A percentile compares a stretch with the other conserved stretches of the same genome.
phyloP scores from a whole-genome alignment of 2,888 invertebrate species.

The Mesochorus sp. region DNA sequence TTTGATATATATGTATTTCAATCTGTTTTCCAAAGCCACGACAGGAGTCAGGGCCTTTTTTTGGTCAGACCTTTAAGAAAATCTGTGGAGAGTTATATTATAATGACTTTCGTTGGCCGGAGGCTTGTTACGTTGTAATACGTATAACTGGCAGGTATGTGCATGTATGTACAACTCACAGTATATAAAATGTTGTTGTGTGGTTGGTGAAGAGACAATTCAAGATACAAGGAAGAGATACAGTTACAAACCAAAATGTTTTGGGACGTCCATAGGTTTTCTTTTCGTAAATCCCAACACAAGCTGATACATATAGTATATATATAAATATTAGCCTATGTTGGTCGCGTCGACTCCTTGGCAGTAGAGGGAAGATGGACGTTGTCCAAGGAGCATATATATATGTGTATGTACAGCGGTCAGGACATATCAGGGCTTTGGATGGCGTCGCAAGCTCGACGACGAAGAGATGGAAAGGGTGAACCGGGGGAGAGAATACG shows the following conservation, averaged over 20 bases:
- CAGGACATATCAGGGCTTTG: neutral
- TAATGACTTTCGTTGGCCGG: constrained; percentile 4
- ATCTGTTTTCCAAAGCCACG: neutral
- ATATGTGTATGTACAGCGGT: neutral
- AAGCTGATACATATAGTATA: neutral
- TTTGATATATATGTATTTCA: neutral
- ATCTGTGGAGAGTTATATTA: neutral
- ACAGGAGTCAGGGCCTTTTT: neutral
- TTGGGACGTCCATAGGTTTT: constrained; percentile 15
- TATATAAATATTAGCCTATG: no score
- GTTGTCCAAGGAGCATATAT: constrained; percentile 9
- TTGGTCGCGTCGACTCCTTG: constrained; percentile 1
- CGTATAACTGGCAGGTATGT: no score
- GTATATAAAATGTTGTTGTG: constrained; percentile 9
- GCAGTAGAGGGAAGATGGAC: constrained; percentile 13
- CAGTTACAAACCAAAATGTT: constrained; percentile 31
- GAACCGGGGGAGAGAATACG: constrained; percentile 9
- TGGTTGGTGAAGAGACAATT: constrained; percentile 23
- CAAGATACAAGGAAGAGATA: constrained; percentile 38
- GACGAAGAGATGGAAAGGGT: constrained; percentile 8
- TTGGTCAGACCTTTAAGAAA: neutral
- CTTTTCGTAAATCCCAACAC: constrained; percentile 41
- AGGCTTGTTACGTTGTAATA: constrained; percentile 9
- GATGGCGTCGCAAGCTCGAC: neutral
- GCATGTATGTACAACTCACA: constrained; percentile 5